phyloP scores from a whole-genome alignment of 2,888 invertebrate genomes.

The Pandemis corylana region DNA sequence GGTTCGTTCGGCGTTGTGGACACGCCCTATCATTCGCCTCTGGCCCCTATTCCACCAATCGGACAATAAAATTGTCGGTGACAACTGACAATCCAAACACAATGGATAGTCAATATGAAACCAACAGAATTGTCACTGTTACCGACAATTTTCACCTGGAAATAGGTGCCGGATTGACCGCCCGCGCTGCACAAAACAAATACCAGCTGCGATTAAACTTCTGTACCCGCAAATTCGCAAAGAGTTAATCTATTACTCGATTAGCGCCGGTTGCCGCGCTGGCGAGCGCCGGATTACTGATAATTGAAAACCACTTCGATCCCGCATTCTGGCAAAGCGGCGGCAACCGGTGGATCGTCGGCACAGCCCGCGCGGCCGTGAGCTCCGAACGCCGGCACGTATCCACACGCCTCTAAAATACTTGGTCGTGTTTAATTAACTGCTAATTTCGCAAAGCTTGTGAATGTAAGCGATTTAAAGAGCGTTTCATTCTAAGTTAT shows the following conservation, averaged over 20 bases:
- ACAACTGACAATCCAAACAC: no score
- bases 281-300: background rate
- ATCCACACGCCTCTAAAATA: constrained; percentile 25
- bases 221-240: constrained; percentile 5
- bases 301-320: constrained; percentile 1
- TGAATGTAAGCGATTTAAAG: constrained; percentile 28
- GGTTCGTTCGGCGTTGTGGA: constrained; percentile 20
- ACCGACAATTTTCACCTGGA: no score
- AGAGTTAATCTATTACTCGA: constrained; percentile 11
- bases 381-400: background rate
- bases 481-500: constrained; percentile 25
- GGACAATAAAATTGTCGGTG: no score
- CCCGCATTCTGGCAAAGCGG: background rate
- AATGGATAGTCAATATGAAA: no score
- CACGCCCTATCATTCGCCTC: constrained; percentile 1
- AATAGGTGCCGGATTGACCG: constrained; percentile 3
- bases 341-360: constrained; percentile 14
- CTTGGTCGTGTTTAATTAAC: constrained; percentile 36
- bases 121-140: no score
- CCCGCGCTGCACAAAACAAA: background rate
- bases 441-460: constrained; percentile 32
- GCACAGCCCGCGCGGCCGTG: background rate
- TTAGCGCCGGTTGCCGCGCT: background rate
- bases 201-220: constrained; percentile 4
- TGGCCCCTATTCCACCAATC: background rate